Evolutionary conservation across 2,113 vertebrate species (phyloP).

Genomic region (Labeo catla): DNA sequence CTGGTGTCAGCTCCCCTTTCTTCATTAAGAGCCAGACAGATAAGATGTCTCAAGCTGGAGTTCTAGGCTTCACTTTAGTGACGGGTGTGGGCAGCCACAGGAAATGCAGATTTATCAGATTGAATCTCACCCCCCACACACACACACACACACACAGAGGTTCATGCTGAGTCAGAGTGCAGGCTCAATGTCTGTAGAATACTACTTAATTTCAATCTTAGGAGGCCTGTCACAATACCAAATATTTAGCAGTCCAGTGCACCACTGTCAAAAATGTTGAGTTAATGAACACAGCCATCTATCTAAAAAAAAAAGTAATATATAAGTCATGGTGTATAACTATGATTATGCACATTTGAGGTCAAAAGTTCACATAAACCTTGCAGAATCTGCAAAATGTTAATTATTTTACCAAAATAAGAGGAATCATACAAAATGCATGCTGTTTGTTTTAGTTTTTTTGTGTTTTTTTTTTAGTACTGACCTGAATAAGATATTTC

Average conservation of each 20-base stretch:
- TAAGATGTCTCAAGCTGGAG: conserved; percentile 37
- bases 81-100: not conserved
- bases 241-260: not conserved
- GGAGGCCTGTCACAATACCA: not conserved
- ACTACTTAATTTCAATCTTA: not conserved
- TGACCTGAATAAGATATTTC: too few relatives aligned
- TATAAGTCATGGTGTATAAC: too few relatives aligned
- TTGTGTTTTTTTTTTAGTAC: too few relatives aligned
- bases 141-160: not conserved
- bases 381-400: too few relatives aligned
- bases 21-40: conserved; percentile 46
- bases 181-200: not conserved
- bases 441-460: too few relatives aligned
- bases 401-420: too few relatives aligned
- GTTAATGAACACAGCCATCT: not conserved
- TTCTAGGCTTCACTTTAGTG: conserved; percentile 33
- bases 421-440: too few relatives aligned
- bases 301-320: not conserved
- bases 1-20: conserved; percentile 72
- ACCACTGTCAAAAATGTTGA: not conserved
- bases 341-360: too few relatives aligned
- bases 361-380: too few relatives aligned
- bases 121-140: not conserved
- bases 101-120: conserved; percentile 28
- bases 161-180: not conserved